Evolutionary conservation across 2,888 invertebrate genomes (phyloP).

Genomic region (Patella ulyssiponensis): DNA sequence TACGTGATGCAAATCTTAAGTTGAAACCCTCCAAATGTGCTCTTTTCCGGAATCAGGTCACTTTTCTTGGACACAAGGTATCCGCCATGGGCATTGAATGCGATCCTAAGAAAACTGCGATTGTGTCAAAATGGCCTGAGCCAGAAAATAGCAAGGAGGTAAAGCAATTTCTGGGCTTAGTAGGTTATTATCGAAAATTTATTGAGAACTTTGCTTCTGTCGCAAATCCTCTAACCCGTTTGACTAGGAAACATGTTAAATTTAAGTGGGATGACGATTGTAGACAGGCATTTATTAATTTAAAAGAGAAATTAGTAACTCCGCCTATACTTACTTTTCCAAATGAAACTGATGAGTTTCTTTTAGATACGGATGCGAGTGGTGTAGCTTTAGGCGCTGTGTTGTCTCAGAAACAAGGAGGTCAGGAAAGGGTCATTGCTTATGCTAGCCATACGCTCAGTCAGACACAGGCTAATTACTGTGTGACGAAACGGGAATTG

Average conservation of each 20-base stretch:
- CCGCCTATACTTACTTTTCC: not conserved
- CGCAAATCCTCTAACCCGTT: not conserved
- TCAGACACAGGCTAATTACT: constrained; percentile 4
- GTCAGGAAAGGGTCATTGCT: not conserved
- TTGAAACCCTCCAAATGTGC: not conserved
- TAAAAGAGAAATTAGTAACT: not conserved
- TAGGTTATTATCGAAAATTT: not conserved
- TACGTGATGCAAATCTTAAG: constrained; percentile 3
- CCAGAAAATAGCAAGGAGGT: not conserved
- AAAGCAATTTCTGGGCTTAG: not conserved
- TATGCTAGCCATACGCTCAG: not conserved
- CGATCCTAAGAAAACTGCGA: not conserved
- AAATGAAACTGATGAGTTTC: not conserved
- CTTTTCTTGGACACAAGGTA: not conserved
- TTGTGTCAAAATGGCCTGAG: not conserved
- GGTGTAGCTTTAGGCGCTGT: constrained; percentile 5
- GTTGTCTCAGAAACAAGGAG: not conserved
- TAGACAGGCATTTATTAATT: not conserved
- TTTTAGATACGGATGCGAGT: constrained; percentile 1
- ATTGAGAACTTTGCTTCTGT: not conserved
- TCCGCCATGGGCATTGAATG: not conserved
- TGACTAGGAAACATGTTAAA: not conserved
- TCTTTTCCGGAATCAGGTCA: not conserved
- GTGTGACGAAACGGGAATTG: not conserved
- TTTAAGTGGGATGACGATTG: not conserved